A percentile compares a stretch with the other conserved stretches of the same genome.
Conservation (phyloP, 2,888 invertebrate species). For the Meta bourneti region DNA sequence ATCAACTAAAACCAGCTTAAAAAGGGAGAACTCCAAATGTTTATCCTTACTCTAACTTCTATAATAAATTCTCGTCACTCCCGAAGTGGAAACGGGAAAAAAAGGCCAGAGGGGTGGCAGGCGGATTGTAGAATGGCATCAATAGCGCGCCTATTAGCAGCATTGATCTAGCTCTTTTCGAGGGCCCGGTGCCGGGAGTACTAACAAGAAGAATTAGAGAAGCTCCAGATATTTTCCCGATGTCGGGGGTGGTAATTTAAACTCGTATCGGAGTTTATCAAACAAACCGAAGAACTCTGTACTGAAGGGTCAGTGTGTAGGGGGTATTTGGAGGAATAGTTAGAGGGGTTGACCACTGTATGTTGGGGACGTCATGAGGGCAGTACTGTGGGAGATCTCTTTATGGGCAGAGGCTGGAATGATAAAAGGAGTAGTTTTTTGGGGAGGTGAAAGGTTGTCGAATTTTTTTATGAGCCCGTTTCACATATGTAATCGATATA, state of each 20-base stretch:
- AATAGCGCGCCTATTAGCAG: conserved; percentile 74
- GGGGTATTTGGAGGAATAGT: not conserved
- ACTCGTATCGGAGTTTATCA: conserved; percentile 64
- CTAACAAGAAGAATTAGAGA: conserved; percentile 74
- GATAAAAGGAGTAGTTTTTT: too few relatives aligned
- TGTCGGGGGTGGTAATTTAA: conserved; percentile 70
- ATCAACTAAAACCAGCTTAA: conserved; percentile 69
- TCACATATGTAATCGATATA: too few relatives aligned
- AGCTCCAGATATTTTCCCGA: conserved; percentile 63
- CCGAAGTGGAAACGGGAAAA: conserved; percentile 33
- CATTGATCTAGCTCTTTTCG: conserved; percentile 56
- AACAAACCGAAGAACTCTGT: conserved; percentile 38
- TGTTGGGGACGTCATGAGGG: too few relatives aligned
- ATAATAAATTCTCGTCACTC: conserved; percentile 73
- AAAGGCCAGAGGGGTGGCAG: conserved; percentile 24
- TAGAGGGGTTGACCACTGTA: not conserved
- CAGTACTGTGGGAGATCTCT: too few relatives aligned
- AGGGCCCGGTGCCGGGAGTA: conserved; percentile 49
- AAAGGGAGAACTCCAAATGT: conserved; percentile 58
- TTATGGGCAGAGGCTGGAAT: too few relatives aligned
- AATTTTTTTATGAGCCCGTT: too few relatives aligned
- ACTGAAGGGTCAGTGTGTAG: not conserved
- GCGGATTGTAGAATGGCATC: conserved; percentile 57
- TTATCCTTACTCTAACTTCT: conserved; percentile 69
- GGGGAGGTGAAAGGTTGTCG: too few relatives aligned